phyloP scores from a whole-genome alignment of 2,888 invertebrate genomes.

The Caenorhabditis panamensis region DNA sequence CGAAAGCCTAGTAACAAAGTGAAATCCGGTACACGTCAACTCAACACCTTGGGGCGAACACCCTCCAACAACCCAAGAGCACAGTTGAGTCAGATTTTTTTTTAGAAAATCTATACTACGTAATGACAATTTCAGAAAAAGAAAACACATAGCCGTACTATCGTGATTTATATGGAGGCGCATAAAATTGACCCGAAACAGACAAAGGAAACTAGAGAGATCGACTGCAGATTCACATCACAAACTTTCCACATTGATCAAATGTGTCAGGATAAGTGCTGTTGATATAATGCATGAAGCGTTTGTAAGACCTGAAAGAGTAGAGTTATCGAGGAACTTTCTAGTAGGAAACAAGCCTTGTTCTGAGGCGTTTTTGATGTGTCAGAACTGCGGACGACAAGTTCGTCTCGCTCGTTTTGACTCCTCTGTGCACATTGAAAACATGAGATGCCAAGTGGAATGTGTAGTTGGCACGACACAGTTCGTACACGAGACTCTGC shows the following conservation, averaged over 20 bases:
- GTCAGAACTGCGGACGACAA: constrained; percentile 61
- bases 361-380: constrained; percentile 59
- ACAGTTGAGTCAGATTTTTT: too few relatives aligned
- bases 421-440: constrained; percentile 69
- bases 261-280: constrained; percentile 64
- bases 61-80: too few relatives aligned
- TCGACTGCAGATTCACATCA: constrained; percentile 50
- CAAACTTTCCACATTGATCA: constrained; percentile 64
- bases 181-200: constrained; percentile 2
- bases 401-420: constrained; percentile 61
- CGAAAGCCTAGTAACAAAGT: too few relatives aligned
- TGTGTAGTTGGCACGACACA: constrained; percentile 69
- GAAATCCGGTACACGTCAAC: too few relatives aligned
- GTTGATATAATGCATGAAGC: constrained; percentile 62
- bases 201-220: constrained; percentile 21
- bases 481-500: constrained; percentile 69
- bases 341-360: constrained; percentile 7
- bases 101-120: too few relatives aligned
- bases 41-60: too few relatives aligned
- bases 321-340: neutral
- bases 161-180: too few relatives aligned
- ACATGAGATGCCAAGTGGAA: constrained; percentile 67
- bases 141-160: too few relatives aligned
- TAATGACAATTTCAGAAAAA: too few relatives aligned
- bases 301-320: constrained; percentile 50